phyloP scores from a whole-genome alignment of 1,140 invertebrate species.

The Ooceraea biroi region DNA sequence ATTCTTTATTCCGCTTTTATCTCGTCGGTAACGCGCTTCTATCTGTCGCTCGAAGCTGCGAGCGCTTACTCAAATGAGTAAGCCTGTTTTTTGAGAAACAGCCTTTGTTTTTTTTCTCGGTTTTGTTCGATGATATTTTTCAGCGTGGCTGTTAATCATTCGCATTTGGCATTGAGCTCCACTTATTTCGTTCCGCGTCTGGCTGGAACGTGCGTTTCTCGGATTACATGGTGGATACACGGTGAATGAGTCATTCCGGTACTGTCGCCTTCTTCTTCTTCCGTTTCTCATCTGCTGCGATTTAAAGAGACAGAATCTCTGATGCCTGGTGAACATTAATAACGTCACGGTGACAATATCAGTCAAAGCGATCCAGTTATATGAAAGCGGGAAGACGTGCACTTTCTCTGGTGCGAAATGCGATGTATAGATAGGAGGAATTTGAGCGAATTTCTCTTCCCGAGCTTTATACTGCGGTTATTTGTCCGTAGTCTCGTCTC shows the following conservation, averaged over 20 bases:
- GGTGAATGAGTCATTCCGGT: not conserved
- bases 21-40: not conserved
- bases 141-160: no score
- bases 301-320: conserved; percentile 5
- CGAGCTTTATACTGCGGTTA: conserved; percentile 51
- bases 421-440: conserved; percentile 70
- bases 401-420: conserved; percentile 58
- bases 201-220: not conserved
- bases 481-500: conserved; percentile 33
- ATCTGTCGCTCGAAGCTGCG: not conserved
- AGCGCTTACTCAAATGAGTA: no score
- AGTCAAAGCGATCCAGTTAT: conserved; percentile 22
- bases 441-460: conserved; percentile 71
- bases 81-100: no score
- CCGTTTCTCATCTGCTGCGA: not conserved
- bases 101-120: not conserved
- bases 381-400: conserved; percentile 44
- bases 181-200: not conserved
- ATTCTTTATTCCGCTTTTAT: not conserved
- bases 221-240: not conserved
- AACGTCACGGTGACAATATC: conserved; percentile 42
- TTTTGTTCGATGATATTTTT: not conserved
- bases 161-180: no score
- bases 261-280: not conserved
- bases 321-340: conserved; percentile 30